phyloP scores from a whole-genome alignment of 1,140 invertebrate genomes.

The Musca vetustissima region DNA sequence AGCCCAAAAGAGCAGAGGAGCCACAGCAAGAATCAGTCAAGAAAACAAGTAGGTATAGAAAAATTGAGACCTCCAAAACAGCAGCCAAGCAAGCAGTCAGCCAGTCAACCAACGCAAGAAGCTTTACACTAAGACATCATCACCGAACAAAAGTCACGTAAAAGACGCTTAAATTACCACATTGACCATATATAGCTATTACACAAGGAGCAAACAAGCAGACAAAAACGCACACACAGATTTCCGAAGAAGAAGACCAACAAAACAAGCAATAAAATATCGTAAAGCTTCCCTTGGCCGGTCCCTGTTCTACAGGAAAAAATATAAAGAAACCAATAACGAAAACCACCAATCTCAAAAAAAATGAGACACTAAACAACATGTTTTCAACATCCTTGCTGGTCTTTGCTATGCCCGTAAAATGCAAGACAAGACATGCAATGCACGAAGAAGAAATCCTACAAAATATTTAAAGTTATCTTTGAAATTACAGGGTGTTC shows the following conservation, averaged over 20 bases:
- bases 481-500: too few relatives aligned
- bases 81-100: too few relatives aligned
- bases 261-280: too few relatives aligned
- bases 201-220: neutral
- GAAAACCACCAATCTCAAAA: neutral
- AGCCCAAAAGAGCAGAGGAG: too few relatives aligned
- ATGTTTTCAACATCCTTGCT: neutral
- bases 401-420: too few relatives aligned
- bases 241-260: neutral
- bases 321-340: neutral
- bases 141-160: constrained; percentile 13
- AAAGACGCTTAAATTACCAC: constrained; percentile 11
- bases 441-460: too few relatives aligned
- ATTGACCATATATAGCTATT: neutral
- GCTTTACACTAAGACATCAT: neutral
- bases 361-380: constrained; percentile 3
- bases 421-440: neutral
- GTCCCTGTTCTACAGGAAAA: too few relatives aligned
- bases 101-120: neutral
- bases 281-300: too few relatives aligned
- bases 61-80: neutral
- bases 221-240: constrained; percentile 1
- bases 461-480: too few relatives aligned
- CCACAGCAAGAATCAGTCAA: too few relatives aligned
- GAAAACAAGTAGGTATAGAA: too few relatives aligned